Conservation (phyloP, 2,797 vertebrate genomes). For the Masticophis lateralis region DNA sequence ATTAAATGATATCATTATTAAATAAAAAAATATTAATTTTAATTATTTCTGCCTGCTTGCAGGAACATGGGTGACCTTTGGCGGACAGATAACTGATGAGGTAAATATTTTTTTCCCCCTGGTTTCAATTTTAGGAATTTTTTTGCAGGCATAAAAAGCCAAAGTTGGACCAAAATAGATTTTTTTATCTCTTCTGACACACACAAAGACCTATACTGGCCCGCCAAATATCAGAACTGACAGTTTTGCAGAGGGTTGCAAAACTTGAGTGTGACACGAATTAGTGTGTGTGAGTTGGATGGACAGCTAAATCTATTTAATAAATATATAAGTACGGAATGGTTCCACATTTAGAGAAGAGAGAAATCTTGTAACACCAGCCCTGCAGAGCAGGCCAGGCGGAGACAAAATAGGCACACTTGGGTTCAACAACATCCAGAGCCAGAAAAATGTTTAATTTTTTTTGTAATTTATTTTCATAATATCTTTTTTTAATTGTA, state of each 20-base stretch:
- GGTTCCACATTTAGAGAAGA: background rate
- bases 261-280: background rate
- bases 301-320: background rate
- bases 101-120: slow-evolving; percentile 68
- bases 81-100: slow-evolving; percentile 98
- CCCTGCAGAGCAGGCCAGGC: background rate
- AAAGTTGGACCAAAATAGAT: background rate
- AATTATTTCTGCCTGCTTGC: background rate
- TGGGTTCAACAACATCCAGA: background rate
- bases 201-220: background rate
- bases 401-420: background rate
- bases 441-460: background rate
- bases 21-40: background rate
- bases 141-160: background rate
- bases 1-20: background rate
- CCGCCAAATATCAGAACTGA: background rate
- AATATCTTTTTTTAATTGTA: no score
- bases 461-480: no score
- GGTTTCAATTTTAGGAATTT: background rate
- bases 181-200: background rate
- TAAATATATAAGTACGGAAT: background rate
- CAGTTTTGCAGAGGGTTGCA: background rate
- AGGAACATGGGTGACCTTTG: slow-evolving; percentile 99
- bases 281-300: background rate
- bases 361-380: background rate